These are phyloP conservation scores for Teleogryllus oceanicus DNA, from an alignment of 2,888 invertebrate species.

Conservation along the genomic window DNA sequence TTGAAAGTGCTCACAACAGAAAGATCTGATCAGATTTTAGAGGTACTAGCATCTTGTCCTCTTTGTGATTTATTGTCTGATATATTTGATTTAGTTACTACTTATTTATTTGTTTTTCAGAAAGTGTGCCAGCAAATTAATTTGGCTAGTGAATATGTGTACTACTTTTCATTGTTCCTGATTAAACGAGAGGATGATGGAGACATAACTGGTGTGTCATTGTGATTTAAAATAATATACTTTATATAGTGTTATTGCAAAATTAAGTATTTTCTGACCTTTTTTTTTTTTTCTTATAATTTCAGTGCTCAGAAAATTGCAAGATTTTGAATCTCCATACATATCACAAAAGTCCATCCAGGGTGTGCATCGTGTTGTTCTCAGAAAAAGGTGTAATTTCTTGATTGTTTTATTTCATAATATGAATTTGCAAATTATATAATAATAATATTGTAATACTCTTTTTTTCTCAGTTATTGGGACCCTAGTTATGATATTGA, in stretches of 20 bases:
- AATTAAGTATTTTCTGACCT: background rate
- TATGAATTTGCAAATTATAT: background rate
- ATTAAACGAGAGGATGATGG: conserved; percentile 72
- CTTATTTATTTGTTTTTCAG: conserved; percentile 47
- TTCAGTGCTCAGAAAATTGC: conserved; percentile 79
- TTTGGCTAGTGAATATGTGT: conserved; percentile 71
- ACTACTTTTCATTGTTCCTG: conserved; percentile 88
- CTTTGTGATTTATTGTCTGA: background rate
- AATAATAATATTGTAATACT: conserved; percentile 34
- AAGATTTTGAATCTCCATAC: conserved; percentile 96
- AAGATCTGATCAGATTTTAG: conserved; percentile 75
- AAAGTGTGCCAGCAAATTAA: conserved; percentile 78
- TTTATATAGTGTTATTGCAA: background rate
- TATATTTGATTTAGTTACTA: background rate
- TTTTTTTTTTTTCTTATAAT: conserved; percentile 43
- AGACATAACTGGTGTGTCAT: conserved; percentile 57
- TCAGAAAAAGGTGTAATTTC: conserved; percentile 72
- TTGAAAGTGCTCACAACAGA: conserved; percentile 77
- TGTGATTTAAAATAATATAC: background rate
- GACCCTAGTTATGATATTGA: conserved; percentile 78
- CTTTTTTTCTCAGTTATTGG: conserved; percentile 71
- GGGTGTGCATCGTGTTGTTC: conserved; percentile 71
- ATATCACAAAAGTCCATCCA: conserved; percentile 81
- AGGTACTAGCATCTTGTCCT: conserved; percentile 47
- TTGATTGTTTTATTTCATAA: conserved; percentile 22